Conservation (phyloP, 1,140 invertebrate species). For the Drosophila sp. region DNA sequence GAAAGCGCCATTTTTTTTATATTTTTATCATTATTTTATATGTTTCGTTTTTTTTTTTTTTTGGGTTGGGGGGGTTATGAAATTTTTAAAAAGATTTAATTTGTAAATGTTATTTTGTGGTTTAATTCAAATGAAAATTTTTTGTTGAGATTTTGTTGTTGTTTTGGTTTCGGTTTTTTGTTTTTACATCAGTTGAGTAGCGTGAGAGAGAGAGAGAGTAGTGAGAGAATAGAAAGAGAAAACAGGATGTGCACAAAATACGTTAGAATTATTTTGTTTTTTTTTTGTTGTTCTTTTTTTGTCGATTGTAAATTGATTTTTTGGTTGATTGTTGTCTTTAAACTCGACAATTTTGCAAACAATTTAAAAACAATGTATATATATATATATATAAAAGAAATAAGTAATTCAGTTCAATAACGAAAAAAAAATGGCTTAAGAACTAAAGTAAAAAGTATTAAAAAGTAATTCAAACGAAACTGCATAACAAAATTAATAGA, state of each 20-base stretch:
- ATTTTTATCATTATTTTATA: constrained; percentile 34
- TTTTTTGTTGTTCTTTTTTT: constrained; percentile 55
- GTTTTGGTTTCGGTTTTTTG: constrained; percentile 56
- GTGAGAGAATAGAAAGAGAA: constrained; percentile 82
- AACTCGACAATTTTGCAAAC: constrained; percentile 68
- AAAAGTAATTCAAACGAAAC: constrained; percentile 71
- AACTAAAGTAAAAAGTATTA: constrained; percentile 42
- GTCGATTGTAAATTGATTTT: constrained; percentile 33
- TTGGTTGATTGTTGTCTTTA: constrained; percentile 54
- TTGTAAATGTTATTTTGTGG: constrained; percentile 39
- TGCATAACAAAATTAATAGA: constrained; percentile 60
- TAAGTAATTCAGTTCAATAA: constrained; percentile 55
- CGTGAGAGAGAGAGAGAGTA: constrained; percentile 70
- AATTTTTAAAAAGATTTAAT: constrained; percentile 59
- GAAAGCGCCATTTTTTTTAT: constrained; percentile 69
- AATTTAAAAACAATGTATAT: constrained; percentile 52
- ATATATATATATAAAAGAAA: constrained; percentile 1
- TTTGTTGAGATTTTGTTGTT: constrained; percentile 56
- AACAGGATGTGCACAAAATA: constrained; percentile 83
- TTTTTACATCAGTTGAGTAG: constrained; percentile 81
- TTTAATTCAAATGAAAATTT: constrained; percentile 54
- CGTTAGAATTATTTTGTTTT: constrained; percentile 83
- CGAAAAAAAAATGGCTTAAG: constrained; percentile 60
- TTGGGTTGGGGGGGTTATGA: constrained; percentile 45
- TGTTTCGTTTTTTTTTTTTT: constrained; percentile 48